Base-by-base conservation (phyloP, 2,888 invertebrate genomes). In the Lasius fuliginosus region DNA sequence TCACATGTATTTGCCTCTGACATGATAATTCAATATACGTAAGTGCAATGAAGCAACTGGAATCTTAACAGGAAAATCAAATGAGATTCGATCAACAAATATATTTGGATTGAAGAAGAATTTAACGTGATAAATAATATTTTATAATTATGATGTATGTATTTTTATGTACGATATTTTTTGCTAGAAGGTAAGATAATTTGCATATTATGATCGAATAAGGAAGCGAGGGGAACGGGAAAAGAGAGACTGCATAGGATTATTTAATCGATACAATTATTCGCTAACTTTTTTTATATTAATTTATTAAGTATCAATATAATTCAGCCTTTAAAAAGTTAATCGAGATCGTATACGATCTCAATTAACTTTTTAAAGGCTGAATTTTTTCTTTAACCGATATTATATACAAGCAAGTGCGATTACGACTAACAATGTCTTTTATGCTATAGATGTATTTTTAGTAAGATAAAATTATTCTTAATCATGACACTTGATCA, bases 171-270 rank as follows among this genome's bases (percentile, higher is more conserved):
- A 46, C 12, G 12, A 46, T 46, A 36, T 36, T 36, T 46, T 4
- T 46, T 46, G 1, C 15, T 46, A 46, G 46, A 46, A 12, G 15
- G 1, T 49, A 1, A 49, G 15, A 3, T 49, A 49, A 18, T 49
- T 12, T 46, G 18, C 15, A 15, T 49, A 18, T 49, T 49, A 49
- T 1, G 5, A 46, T 49, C 1, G 18, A 49, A 49, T 49, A 15
- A 1, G 5, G 0, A 18, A 49, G 1, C 0, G 5, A 5, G 5
- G 0, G 15, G 1, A 15, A 18, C 4, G 5, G 0, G 6, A 49
- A 12, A 15, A 15, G 5, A 15, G 15, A 15, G 4, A 36, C 36
- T 5, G 36, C 5, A 46, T 5, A 46, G 4, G 1, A 46, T 46
- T 46, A 46, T 46, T 46, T 46, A 46, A 18, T 18, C 15, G 15